Conservation (phyloP, 1,140 invertebrate genomes). For the Drosophila sp. region DNA sequence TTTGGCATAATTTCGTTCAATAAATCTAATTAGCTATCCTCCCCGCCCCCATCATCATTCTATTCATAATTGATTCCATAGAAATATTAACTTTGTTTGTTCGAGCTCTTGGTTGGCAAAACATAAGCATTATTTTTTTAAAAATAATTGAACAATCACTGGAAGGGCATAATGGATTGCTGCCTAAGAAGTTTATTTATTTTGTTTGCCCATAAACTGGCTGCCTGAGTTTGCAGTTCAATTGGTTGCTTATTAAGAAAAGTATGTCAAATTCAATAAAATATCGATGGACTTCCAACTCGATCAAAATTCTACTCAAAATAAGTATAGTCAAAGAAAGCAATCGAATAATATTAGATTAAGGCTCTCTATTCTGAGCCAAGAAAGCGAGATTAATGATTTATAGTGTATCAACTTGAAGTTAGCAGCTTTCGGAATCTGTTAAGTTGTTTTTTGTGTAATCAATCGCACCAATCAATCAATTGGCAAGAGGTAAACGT, state of each 20-base stretch:
- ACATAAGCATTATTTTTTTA: background rate
- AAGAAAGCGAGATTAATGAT: too few species aligned
- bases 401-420: too few species aligned
- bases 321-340: too few species aligned
- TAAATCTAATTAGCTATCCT: background rate
- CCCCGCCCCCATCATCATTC: background rate
- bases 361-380: too few species aligned
- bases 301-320: too few species aligned
- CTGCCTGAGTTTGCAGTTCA: background rate
- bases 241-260: background rate
- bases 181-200: background rate
- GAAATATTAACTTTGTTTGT: background rate
- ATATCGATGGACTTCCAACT: too few species aligned
- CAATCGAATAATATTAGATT: too few species aligned
- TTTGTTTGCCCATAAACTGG: background rate
- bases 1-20: background rate
- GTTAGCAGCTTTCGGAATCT: background rate
- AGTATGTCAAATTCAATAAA: background rate
- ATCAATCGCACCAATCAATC: conserved; percentile 1
- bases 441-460: background rate
- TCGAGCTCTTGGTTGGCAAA: background rate
- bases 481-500: conserved; percentile 3
- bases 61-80: conserved; percentile 4
- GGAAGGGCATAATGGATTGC: background rate
- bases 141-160: background rate